phyloP scores from a whole-genome alignment of 2,888 invertebrate genomes.

The Syrista parreyssii region DNA sequence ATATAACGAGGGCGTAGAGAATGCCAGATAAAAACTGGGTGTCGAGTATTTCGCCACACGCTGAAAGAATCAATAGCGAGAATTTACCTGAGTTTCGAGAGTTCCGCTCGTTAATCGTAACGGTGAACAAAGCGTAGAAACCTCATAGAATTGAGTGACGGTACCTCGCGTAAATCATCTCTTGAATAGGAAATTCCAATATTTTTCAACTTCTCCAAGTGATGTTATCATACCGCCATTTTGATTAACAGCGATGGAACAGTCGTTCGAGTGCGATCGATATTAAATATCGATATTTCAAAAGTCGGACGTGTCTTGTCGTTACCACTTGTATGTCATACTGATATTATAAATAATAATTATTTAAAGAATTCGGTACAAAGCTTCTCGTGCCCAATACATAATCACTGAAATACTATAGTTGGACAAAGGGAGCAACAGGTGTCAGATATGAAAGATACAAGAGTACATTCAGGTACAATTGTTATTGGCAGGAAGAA shows the following conservation, averaged over 20 bases:
- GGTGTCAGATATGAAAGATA: not conserved
- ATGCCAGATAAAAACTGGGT: not conserved
- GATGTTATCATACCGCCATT: not conserved
- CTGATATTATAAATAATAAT: not conserved
- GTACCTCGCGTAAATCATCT: not conserved
- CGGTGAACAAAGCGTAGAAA: not conserved
- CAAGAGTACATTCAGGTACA: not conserved
- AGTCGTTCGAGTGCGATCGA: not conserved
- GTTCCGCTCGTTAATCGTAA: not conserved
- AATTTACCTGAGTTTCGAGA: not conserved
- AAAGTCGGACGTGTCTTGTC: not conserved
- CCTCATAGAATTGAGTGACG: not conserved
- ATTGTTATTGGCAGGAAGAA: not conserved
- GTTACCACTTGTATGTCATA: not conserved
- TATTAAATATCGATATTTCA: not conserved
- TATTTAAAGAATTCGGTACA: not conserved
- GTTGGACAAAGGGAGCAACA: not conserved
- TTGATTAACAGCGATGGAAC: not conserved
- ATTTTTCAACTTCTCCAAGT: not conserved
- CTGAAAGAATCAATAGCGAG: not conserved
- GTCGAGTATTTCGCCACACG: not conserved
- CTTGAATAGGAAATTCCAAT: not conserved
- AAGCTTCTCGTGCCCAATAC: not conserved
- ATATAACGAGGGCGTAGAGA: not conserved
- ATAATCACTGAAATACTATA: not conserved